These are phyloP conservation scores for Apodemia mormo DNA, from an alignment of 2,888 invertebrate genomes.

Conservation along the genomic window DNA sequence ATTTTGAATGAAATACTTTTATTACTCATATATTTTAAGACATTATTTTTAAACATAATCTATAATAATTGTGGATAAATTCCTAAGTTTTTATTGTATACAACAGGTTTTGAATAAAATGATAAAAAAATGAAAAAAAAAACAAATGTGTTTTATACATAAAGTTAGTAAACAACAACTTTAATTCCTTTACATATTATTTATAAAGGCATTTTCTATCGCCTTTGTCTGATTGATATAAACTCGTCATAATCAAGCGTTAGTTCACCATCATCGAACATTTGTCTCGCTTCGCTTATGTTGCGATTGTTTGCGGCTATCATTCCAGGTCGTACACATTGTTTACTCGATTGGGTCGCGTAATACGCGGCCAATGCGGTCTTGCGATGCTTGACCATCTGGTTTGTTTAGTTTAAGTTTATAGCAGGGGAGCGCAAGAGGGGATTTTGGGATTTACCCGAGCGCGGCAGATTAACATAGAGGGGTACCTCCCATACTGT, in stretches of 20 bases:
- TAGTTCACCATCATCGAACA: slow-evolving; percentile 34
- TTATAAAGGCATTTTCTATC: background rate
- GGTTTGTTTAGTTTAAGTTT: slow-evolving; percentile 69
- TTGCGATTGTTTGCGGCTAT: slow-evolving; percentile 64
- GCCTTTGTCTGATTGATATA: background rate
- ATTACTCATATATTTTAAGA: no score
- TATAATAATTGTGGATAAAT: no score
- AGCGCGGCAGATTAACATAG: no score
- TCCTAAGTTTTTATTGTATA: background rate
- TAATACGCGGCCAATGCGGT: slow-evolving; percentile 52
- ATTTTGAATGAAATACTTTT: no score
- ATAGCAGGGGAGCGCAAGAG: no score
- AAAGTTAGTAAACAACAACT: background rate
- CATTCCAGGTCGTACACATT: slow-evolving; percentile 70
- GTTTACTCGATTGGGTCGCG: slow-evolving; percentile 56
- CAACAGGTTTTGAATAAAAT: background rate
- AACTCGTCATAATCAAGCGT: slow-evolving; percentile 27
- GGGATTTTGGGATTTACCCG: no score
- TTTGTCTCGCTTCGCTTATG: slow-evolving; percentile 39
- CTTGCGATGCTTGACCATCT: slow-evolving; percentile 70
- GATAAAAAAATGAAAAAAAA: background rate
- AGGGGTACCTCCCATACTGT: no score
- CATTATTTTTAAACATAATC: no score
- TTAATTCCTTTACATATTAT: background rate
- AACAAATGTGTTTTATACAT: background rate